These are phyloP conservation scores for Nettapus auritus DNA, from an alignment of 2,113 vertebrate species.

Conservation along the genomic window DNA sequence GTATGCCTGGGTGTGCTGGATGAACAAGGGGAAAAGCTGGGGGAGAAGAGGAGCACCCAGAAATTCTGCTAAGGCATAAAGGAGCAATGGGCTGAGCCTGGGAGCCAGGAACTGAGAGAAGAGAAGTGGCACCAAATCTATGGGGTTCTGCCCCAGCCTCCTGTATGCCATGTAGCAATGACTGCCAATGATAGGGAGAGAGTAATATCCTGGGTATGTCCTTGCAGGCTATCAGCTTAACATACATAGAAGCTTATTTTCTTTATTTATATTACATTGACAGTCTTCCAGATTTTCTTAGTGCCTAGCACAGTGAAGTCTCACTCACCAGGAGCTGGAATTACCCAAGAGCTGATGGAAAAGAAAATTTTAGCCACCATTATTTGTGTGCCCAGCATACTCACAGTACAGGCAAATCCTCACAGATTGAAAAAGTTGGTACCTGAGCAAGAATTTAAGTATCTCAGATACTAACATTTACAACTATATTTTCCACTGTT, in stretches of 20 bases:
- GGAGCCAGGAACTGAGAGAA: neutral
- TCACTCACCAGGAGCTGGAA: neutral
- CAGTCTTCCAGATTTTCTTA: neutral
- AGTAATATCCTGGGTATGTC: neutral
- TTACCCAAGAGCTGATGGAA: neutral
- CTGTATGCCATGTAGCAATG: fast-evolving
- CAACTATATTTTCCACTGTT: neutral
- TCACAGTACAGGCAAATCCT: neutral
- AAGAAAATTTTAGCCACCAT: neutral
- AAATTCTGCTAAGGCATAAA: neutral
- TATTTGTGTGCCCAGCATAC: neutral
- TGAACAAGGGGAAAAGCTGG: neutral
- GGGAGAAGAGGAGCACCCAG: neutral
- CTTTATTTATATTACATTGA: neutral
- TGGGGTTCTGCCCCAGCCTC: neutral
- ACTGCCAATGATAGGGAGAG: neutral
- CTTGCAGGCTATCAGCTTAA: neutral
- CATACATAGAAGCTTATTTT: neutral
- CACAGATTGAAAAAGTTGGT: neutral
- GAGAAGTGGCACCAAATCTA: neutral
- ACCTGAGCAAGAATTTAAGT: neutral
- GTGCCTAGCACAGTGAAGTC: neutral
- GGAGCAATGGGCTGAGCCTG: fast-evolving
- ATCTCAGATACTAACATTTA: neutral
- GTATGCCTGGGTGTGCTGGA: neutral